A percentile compares a stretch with the other conserved stretches of the same genome.
Conservation (phyloP, 2,113 vertebrate species). For the Oplegnathus fasciatus region DNA sequence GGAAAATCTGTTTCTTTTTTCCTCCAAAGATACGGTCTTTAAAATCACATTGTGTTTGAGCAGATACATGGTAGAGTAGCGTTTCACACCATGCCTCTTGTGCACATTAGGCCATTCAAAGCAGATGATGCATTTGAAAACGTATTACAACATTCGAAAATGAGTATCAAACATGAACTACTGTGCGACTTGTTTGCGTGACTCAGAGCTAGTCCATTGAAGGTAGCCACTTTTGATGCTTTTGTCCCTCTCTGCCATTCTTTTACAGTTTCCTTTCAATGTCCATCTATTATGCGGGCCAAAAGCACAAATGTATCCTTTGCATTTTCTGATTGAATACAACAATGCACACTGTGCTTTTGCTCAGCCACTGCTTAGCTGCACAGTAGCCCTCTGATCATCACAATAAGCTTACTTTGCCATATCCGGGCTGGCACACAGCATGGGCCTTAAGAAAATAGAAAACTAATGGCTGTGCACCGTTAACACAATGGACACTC, state of each 20-base stretch:
- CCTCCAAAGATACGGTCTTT: slow-evolving; percentile 34
- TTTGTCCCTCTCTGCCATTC: slow-evolving; percentile 73
- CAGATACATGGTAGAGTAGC: slow-evolving; percentile 15
- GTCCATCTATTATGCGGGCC: slow-evolving; percentile 59
- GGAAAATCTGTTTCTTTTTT: slow-evolving; percentile 47
- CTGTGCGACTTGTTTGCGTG: slow-evolving; percentile 71
- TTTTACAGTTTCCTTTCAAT: slow-evolving; percentile 81
- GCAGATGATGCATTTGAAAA: slow-evolving; percentile 49
- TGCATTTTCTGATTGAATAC: slow-evolving; percentile 76
- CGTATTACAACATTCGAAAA: slow-evolving; percentile 9
- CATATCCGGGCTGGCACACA: slow-evolving; percentile 77
- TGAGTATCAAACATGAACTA: slow-evolving; percentile 21
- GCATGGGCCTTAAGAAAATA: slow-evolving; percentile 77
- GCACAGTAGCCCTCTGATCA: slow-evolving; percentile 73
- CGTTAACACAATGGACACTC: slow-evolving; percentile 82
- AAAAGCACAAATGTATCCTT: slow-evolving; percentile 82
- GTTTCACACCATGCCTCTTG: slow-evolving; percentile 15
- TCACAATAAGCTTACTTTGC: slow-evolving; percentile 79
- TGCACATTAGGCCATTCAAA: slow-evolving; percentile 23
- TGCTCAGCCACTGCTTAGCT: slow-evolving; percentile 52
- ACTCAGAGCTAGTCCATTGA: slow-evolving; percentile 62
- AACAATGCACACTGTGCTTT: slow-evolving; percentile 78
- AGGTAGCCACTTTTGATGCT: slow-evolving; percentile 69
- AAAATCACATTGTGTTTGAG: slow-evolving; percentile 32
- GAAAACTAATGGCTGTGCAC: slow-evolving; percentile 78